A percentile compares a stretch with the other conserved stretches of the same genome.
Evolutionary conservation across 1,140 invertebrate genomes (phyloP).

Genomic region (Drosophila punjabiensis): DNA sequence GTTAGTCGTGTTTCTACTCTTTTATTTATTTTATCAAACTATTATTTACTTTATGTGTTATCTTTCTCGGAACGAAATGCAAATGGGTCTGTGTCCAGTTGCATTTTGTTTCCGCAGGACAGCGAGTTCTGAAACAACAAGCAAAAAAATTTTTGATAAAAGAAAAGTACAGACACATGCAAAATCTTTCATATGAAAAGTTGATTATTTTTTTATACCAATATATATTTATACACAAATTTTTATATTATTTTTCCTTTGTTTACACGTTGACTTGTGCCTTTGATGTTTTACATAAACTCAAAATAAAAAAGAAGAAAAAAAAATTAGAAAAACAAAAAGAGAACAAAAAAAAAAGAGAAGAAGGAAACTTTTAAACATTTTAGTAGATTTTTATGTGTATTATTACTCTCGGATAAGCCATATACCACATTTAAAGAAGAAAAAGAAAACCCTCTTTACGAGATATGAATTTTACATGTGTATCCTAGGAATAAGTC

Average conservation of each 20-base stretch:
- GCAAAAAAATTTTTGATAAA: constrained; percentile 47
- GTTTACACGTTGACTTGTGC: constrained; percentile 85
- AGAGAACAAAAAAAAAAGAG: constrained; percentile 29
- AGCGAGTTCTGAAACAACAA: constrained; percentile 59
- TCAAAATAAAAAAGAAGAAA: constrained; percentile 39
- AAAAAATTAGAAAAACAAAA: constrained; percentile 17
- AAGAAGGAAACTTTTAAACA: constrained; percentile 33
- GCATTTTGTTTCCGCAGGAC: constrained; percentile 30
- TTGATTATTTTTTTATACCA: constrained; percentile 54
- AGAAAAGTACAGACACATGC: constrained; percentile 71
- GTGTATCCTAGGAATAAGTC: constrained; percentile 74
- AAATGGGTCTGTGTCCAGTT: constrained; percentile 20
- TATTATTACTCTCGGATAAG: constrained; percentile 79
- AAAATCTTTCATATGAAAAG: constrained; percentile 56
- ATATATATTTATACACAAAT: constrained; percentile 45
- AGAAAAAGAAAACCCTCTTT: constrained; percentile 41
- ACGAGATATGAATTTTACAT: constrained; percentile 78
- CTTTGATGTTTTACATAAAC: constrained; percentile 78
- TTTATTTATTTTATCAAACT: constrained; percentile 66
- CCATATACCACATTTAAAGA: constrained; percentile 63
- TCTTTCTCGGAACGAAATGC: constrained; percentile 38
- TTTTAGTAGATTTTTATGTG: constrained; percentile 69
- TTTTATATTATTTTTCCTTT: constrained; percentile 79
- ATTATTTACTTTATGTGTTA: constrained; percentile 63
- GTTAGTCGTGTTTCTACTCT: constrained; percentile 84